A percentile compares a stretch with the other conserved stretches of the same genome.
phyloP scores from a whole-genome alignment of 2,888 invertebrate genomes.

The Seira sanloemensis region DNA sequence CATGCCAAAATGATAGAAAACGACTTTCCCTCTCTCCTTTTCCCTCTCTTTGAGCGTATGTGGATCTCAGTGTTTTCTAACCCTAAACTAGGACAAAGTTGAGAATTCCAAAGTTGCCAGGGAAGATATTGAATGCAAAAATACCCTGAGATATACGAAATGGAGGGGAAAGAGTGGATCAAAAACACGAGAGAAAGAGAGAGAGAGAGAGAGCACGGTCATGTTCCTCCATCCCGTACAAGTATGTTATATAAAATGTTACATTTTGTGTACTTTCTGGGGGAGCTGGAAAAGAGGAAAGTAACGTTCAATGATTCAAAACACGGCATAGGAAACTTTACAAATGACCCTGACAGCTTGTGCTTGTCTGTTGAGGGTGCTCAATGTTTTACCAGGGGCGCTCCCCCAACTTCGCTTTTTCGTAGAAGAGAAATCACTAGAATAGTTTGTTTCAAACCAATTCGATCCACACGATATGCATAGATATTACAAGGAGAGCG shows the following conservation, averaged over 20 bases:
- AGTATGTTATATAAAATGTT: not conserved
- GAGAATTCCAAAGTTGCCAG: not conserved
- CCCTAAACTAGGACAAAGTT: not conserved
- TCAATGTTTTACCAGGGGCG: not conserved
- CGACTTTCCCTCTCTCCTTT: not conserved
- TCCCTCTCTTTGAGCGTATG: not conserved
- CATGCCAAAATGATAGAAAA: not conserved
- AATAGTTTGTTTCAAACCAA: not conserved
- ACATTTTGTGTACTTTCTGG: not conserved
- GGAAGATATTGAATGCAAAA: not conserved
- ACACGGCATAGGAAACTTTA: slow-evolving; percentile 51
- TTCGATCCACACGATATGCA: not conserved
- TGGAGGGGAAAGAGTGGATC: not conserved
- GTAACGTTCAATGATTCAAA: slow-evolving; percentile 35
- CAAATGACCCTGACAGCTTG: slow-evolving; percentile 64
- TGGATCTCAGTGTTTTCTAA: not conserved
- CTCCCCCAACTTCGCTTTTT: not conserved
- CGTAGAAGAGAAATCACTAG: not conserved
- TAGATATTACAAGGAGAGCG: not conserved
- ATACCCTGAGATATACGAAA: not conserved
- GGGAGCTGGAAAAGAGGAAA: not conserved
- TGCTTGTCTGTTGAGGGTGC: slow-evolving; percentile 27
- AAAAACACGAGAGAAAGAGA: slow-evolving; percentile 34
- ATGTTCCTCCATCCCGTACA: slow-evolving; percentile 27
- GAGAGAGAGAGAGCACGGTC: slow-evolving; percentile 22